phyloP scores from a whole-genome alignment of 2,113 vertebrate species.

The Fulica atra region DNA sequence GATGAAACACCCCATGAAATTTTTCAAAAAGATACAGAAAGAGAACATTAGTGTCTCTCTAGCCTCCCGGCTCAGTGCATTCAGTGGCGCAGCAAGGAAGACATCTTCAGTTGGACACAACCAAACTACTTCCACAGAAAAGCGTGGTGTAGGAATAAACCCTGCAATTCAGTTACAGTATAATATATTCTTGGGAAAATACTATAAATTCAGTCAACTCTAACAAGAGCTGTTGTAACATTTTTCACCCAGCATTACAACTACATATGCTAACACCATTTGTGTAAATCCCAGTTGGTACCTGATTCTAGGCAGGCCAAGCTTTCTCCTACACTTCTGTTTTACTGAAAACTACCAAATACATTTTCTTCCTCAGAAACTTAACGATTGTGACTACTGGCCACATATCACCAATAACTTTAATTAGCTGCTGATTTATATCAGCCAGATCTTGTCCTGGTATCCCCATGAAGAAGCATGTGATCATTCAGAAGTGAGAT shows the following conservation, averaged over 20 bases:
- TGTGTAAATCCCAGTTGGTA: not conserved
- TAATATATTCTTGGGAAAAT: not conserved
- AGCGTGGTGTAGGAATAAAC: not conserved
- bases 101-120: not conserved
- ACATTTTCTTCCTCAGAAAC: not conserved
- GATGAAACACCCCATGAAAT: accelerated
- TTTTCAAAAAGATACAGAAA: not conserved
- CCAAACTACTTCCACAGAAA: not conserved
- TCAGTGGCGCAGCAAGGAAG: not conserved
- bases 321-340: not conserved
- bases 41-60: not conserved
- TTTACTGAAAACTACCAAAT: not conserved
- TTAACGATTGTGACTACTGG: not conserved
- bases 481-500: not conserved
- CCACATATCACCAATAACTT: not conserved
- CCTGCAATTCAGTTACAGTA: not conserved
- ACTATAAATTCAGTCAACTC: not conserved
- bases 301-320: accelerated
- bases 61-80: not conserved
- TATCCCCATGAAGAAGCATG: not conserved
- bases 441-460: not conserved
- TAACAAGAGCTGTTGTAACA: not conserved
- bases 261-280: not conserved
- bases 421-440: not conserved
- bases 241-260: not conserved